These are phyloP conservation scores for Upupa epops DNA, from an alignment of 2,113 vertebrate genomes.

Conservation along the genomic window DNA sequence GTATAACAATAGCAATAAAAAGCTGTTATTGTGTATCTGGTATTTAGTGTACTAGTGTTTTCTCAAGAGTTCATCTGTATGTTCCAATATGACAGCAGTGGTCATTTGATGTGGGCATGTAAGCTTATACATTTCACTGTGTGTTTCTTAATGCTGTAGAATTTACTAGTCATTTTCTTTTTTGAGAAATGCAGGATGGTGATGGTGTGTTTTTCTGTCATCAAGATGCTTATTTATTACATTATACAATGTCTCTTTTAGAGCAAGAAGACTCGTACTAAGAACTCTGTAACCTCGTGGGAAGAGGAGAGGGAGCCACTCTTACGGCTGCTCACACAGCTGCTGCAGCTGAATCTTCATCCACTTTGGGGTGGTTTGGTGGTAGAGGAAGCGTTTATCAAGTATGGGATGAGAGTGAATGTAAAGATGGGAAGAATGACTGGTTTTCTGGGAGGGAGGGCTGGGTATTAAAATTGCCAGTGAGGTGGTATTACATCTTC, in stretches of 20 bases:
- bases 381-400: conserved; percentile 93
- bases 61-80: background rate
- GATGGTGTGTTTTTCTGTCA: background rate
- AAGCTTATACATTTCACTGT: background rate
- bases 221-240: background rate
- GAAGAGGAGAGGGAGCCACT: conserved; percentile 84
- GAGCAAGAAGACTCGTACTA: conserved; percentile 84
- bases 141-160: background rate
- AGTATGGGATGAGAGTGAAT: conserved; percentile 63
- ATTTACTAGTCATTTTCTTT: background rate
- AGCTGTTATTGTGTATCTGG: background rate
- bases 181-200: background rate
- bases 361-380: conserved; percentile 86
- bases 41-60: background rate
- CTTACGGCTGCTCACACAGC: conserved; percentile 82
- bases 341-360: conserved; percentile 90
- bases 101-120: background rate
- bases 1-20: too few relatives aligned
- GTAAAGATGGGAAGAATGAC: background rate
- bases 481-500: background rate
- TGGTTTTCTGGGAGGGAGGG: background rate
- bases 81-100: background rate
- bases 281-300: conserved; percentile 80
- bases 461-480: background rate
- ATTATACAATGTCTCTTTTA: conserved; percentile 29